Conservation (phyloP, 2,113 vertebrate genomes). For the Cyrtonyx montezumae region DNA sequence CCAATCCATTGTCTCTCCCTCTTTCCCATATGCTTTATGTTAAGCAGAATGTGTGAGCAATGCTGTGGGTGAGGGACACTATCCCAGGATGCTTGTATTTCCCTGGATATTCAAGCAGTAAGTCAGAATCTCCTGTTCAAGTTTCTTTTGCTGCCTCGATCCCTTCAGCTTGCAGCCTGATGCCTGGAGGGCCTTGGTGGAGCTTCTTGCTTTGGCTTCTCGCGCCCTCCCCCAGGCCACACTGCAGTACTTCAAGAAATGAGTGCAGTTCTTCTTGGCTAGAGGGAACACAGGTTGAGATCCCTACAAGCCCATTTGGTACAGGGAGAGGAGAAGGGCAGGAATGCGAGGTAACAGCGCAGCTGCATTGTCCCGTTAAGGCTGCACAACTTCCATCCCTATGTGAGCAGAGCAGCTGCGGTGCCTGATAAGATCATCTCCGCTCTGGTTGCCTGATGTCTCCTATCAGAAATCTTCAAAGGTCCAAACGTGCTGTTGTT, state of each 20-base stretch:
- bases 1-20: neutral
- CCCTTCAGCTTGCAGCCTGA: neutral
- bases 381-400: constrained; percentile 35
- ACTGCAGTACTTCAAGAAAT: neutral
- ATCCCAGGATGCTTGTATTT: neutral
- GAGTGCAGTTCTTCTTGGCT: neutral
- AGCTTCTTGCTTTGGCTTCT: neutral
- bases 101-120: neutral
- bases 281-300: neutral
- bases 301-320: neutral
- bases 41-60: neutral
- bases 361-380: neutral
- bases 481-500: constrained; percentile 67
- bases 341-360: neutral
- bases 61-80: neutral
- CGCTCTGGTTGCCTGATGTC: constrained; percentile 66
- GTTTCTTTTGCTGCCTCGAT: neutral
- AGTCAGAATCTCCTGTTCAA: neutral
- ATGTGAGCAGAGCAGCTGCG: constrained; percentile 14
- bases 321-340: neutral
- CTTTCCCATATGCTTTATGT: neutral
- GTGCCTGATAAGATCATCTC: constrained; percentile 70
- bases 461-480: constrained; percentile 75
- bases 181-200: neutral
- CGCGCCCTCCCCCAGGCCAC: neutral